Base-by-base conservation (phyloP, 1,140 invertebrate species). In the Hyles euphorbiae region DNA sequence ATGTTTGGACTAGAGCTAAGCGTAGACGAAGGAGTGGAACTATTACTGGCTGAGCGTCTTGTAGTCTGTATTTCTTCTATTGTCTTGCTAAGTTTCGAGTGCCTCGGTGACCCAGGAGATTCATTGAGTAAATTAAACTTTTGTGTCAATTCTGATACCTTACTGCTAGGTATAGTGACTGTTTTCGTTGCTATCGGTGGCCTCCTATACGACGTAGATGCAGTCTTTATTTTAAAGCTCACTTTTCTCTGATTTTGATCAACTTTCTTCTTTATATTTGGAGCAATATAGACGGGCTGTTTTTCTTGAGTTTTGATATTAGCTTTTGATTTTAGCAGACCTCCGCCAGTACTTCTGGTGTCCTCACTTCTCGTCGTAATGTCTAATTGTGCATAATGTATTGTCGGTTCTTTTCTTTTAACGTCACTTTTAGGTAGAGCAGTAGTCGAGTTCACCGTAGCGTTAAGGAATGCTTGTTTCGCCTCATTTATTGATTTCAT, bases 41-140 rank as follows among this genome's bases (percentile, higher is more conserved):
- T 87, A 58, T 83, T 86, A 58, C 85, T 88, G 11, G 73, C 68
- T 5, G 80, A 76, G 67, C 67, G 74, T 65, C 76, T 55, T 6
- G 80, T 71, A 11, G 59, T 61, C 68, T 83, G 79, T 64, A 87
- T 64, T 50, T 83, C 79, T 77, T 87, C 84, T 63, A 87, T 78
- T 4, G 81, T 84, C 67, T 82, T 88, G 4, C 70, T 74, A 60
- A 89, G 60, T 72, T 87, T 89, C 5, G 85, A 77, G 59, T 88
- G 83, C 58, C 85, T 88, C 6, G 86, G 64, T 22, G 65, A 58
- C 6, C 72, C 76, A 43, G 78, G 65, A 54, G 74, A 68, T 56
- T 89, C 84, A 61, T 71, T 80, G 33, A 87, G 80, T 71, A 91
- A 74, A 66, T 91, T 91, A 68, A 90, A 92, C 68, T 91, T 91